Conservation (phyloP, 2,797 vertebrate genomes). For the Sarcoramphus papa region DNA sequence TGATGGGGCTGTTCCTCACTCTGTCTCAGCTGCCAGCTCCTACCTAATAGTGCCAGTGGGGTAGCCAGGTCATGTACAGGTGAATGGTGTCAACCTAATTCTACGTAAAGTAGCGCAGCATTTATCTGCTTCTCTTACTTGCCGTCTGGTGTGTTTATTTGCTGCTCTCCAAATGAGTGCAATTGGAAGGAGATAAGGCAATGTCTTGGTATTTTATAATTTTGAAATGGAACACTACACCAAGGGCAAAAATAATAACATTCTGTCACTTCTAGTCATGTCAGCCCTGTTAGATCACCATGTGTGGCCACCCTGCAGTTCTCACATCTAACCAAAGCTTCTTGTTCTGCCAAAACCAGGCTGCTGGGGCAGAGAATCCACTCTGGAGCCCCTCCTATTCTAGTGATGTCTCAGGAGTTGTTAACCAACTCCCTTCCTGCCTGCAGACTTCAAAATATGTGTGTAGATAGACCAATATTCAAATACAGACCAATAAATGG, state of each 20-base stretch:
- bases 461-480: background rate
- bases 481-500: background rate
- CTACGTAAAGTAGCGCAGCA: background rate
- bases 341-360: background rate
- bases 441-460: background rate
- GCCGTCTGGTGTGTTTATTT: background rate
- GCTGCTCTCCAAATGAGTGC: background rate
- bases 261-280: background rate
- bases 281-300: background rate
- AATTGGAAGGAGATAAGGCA: background rate
- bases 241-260: background rate
- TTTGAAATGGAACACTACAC: background rate
- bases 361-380: background rate
- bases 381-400: background rate
- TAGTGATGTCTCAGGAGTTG: background rate
- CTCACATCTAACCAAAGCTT: background rate
- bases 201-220: background rate
- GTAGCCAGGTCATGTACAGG: background rate
- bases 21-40: background rate
- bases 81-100: background rate
- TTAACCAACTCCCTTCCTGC: background rate
- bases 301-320: background rate
- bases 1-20: background rate
- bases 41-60: background rate
- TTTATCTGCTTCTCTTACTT: background rate